These are phyloP conservation scores for Lymantria monacha DNA, from an alignment of 2,888 invertebrate species.

Conservation along the genomic window DNA sequence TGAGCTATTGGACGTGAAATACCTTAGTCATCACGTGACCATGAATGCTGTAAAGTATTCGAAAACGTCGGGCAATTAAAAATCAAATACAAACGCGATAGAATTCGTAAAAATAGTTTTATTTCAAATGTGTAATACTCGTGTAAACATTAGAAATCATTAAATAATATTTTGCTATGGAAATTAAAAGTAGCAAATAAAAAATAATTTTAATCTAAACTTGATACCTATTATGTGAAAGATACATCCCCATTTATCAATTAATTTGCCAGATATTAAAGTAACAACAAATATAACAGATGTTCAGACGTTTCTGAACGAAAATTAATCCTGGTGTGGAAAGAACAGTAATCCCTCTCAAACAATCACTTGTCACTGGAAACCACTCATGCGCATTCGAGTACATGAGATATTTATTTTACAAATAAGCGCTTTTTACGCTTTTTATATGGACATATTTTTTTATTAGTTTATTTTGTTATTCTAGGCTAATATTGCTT, in stretches of 20 bases:
- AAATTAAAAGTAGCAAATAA: too few species aligned
- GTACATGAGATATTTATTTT: slow-evolving; percentile 2
- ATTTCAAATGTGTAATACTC: too few species aligned
- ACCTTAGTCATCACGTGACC: too few species aligned
- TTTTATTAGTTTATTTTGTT: not conserved
- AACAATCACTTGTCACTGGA: slow-evolving; percentile 71
- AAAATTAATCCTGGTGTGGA: slow-evolving; percentile 65
- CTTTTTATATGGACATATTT: slow-evolving; percentile 3
- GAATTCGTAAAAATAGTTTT: too few species aligned
- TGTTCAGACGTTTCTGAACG: slow-evolving; percentile 56
- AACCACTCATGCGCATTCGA: slow-evolving; percentile 58
- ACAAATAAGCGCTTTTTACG: slow-evolving; percentile 29
- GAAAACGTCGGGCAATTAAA: too few species aligned
- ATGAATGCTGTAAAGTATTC: too few species aligned
- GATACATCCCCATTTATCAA: slow-evolving; percentile 27
- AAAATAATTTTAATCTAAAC: too few species aligned
- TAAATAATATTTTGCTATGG: too few species aligned
- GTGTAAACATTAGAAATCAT: too few species aligned
- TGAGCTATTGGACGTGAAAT: too few species aligned
- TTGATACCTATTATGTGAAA: not conserved
- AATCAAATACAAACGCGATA: too few species aligned
- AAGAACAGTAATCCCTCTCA: slow-evolving; percentile 58
- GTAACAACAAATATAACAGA: slow-evolving; percentile 60
- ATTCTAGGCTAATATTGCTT: too few species aligned
- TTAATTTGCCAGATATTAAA: slow-evolving; percentile 31